Base-by-base conservation (phyloP, 2,888 invertebrate species). In the Maniola hyperantus region DNA sequence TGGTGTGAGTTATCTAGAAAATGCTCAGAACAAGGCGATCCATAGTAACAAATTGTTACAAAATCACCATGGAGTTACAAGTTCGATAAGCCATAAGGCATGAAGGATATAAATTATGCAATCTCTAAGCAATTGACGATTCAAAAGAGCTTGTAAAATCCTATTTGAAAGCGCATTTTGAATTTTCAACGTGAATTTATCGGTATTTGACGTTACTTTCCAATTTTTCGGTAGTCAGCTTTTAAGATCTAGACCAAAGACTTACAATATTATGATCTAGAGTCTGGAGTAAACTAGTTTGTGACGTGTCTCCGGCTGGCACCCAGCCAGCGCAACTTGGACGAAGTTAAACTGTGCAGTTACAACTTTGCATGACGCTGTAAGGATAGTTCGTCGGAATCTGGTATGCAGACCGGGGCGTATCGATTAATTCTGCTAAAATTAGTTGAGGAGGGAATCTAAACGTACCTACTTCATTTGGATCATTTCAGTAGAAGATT, bases 251-350 rank as follows among this genome's bases (percentile, higher is more conserved):
- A 18, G 57, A 57, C 11, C 42, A 39, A 54, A 18, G 39, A 42
- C 57, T 13, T 57, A 39, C 42, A 57, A 57, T 57, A 42, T 13
- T 39, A 42, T 57, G 39, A 57, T 20, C 20, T 57, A 42, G 55
- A 55, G 57, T 57, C 57, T 57, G 26, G 18, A 50, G 51, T 39
- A 61, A 61, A 61, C 61, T 61, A 61, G 61, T 61, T 50, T 51
- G 50, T 39, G 50, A 18, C 61, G 48, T 60, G 60, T 15, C 60
- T 13, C 58, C 39, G 36, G 39, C 20, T 61, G 61, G 61, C 61
- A 6, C 34, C 5, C 13, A 2, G 51, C 61, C 61, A 61, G 36
- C 5, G 33, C 15, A 50, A 50, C 34, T 60, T 60, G 36, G 60
- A 15, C 46, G 7, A 50, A 36, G 48, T 50, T 60, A 11, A 11